Evolutionary conservation across 2,113 vertebrate genomes (phyloP).

Genomic region (Hoplias malabaricus): DNA sequence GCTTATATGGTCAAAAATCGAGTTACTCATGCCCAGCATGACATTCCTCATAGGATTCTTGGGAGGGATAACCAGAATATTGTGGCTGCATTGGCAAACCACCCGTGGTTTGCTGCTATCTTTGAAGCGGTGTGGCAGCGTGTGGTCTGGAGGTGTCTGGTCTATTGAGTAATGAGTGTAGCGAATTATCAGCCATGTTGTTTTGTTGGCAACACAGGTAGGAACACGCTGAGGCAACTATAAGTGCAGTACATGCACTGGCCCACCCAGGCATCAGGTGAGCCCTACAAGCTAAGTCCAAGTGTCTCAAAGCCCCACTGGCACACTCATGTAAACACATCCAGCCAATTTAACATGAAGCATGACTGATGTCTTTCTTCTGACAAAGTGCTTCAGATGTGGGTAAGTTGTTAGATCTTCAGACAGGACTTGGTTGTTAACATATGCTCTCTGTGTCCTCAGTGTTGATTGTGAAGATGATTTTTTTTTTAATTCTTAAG

Average conservation of each 20-base stretch:
- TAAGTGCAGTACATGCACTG: constrained; percentile 30
- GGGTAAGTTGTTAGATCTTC: not conserved
- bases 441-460: not conserved
- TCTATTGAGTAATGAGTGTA: constrained; percentile 62
- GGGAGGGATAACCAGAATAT: not conserved
- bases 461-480: too few relatives aligned
- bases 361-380: not conserved
- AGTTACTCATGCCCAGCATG: constrained; percentile 1
- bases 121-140: constrained; percentile 21
- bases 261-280: constrained; percentile 66
- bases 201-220: constrained; percentile 59
- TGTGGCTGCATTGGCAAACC: not conserved
- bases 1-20: constrained; percentile 25
- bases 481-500: too few relatives aligned
- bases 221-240: constrained; percentile 61
- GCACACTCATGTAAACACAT: not conserved
- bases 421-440: not conserved
- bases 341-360: not conserved
- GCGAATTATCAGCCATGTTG: constrained; percentile 41
- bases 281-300: not conserved
- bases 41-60: constrained; percentile 8
- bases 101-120: not conserved
- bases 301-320: not conserved
- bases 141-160: constrained; percentile 56
- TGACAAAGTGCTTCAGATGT: not conserved